Conservation (phyloP, 2,113 vertebrate genomes). For the Salvelinus namaycush region DNA sequence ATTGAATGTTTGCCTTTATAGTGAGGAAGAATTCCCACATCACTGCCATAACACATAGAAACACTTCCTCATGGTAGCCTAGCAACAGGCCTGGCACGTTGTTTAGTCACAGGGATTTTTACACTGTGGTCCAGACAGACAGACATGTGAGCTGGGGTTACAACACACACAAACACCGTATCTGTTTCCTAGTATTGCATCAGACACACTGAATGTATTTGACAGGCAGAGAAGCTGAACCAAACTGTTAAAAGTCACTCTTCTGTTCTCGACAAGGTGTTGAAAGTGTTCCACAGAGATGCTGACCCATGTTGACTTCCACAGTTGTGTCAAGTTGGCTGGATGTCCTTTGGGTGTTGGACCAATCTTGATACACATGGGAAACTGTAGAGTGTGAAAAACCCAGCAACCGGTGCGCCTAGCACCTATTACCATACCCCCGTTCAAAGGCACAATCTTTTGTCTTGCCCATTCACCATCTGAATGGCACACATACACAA, state of each 20-base stretch:
- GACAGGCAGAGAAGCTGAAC: constrained; percentile 23
- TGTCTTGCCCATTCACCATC: too few species aligned
- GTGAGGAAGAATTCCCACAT: neutral
- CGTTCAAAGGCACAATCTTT: too few species aligned
- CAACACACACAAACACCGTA: neutral
- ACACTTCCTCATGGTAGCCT: constrained; percentile 52
- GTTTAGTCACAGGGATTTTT: constrained; percentile 4
- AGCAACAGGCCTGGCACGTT: constrained; percentile 64
- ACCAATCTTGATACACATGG: too few species aligned
- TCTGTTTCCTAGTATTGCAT: constrained; percentile 59
- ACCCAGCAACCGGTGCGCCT: too few species aligned
- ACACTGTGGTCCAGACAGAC: constrained; percentile 1
- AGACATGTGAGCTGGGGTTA: constrained; percentile 6
- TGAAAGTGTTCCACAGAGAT: too few species aligned
- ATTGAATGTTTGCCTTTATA: neutral
- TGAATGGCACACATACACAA: too few species aligned
- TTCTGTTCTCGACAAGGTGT: neutral
- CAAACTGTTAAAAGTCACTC: constrained; percentile 7
- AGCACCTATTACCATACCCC: too few species aligned
- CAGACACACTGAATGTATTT: constrained; percentile 50
- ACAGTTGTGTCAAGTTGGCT: too few species aligned
- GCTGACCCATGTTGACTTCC: too few species aligned
- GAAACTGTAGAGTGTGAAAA: too few species aligned
- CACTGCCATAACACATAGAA: neutral
- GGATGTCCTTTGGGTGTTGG: too few species aligned